Conservation (phyloP, 1,140 invertebrate genomes). For the Gyrodactylus salaris region DNA sequence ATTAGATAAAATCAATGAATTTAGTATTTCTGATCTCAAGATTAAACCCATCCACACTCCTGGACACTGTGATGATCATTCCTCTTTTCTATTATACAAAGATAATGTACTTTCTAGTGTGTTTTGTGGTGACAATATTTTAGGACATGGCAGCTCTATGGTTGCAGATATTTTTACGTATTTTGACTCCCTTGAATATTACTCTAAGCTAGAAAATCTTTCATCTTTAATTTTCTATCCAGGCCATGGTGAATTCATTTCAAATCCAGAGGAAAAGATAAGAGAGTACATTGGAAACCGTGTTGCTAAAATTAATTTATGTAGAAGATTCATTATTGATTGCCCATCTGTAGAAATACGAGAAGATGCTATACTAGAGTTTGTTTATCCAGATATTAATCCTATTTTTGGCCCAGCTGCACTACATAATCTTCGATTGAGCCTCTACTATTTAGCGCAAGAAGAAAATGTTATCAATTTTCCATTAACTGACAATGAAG, state of each 20-base stretch:
- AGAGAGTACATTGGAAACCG: background rate
- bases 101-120: background rate
- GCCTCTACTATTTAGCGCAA: background rate
- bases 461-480: background rate
- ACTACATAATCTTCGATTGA: background rate
- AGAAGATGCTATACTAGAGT: background rate
- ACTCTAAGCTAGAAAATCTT: background rate
- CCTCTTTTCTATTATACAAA: background rate
- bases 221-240: background rate
- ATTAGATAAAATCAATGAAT: background rate
- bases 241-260: background rate
- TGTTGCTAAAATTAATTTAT: background rate
- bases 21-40: background rate
- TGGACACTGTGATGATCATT: slow-evolving; percentile 6
- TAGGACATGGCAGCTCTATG: slow-evolving; percentile 4
- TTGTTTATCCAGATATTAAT: background rate
- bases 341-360: background rate
- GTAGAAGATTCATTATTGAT: background rate
- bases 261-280: background rate
- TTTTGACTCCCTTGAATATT: background rate
- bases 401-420: background rate
- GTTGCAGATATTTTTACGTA: background rate
- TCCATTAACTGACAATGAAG: too few relatives aligned
- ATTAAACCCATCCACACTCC: background rate
- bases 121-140: slow-evolving; percentile 2